Evolutionary conservation across 1,140 invertebrate species (phyloP).

Genomic region (Drosophila sp.): DNA sequence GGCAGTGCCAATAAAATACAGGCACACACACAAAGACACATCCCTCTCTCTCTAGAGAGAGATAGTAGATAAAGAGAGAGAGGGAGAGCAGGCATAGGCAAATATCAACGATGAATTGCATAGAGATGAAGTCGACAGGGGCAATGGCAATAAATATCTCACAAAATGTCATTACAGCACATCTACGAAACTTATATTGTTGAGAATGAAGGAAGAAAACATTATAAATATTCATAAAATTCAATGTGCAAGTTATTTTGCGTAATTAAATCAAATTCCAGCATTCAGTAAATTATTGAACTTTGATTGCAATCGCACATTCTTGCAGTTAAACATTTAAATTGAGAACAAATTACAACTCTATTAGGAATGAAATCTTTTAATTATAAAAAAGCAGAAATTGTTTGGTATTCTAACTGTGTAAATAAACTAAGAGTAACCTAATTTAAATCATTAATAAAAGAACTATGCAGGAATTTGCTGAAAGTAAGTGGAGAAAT

Average conservation of each 20-base stretch:
- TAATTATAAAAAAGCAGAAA: no score
- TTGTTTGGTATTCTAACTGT: no score
- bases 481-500: no score
- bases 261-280: neutral
- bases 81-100: conserved; percentile 7
- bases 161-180: neutral
- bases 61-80: conserved; percentile 16
- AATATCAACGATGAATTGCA: conserved; percentile 18
- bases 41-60: neutral
- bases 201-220: neutral
- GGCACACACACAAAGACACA: neutral
- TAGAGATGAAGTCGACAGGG: neutral
- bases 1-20: conserved; percentile 38
- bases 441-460: no score
- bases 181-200: neutral
- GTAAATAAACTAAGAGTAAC: no score
- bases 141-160: conserved; percentile 3
- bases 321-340: neutral
- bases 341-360: no score
- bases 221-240: neutral
- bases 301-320: neutral
- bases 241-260: neutral
- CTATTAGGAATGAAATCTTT: no score
- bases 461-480: no score
- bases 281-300: neutral